phyloP scores from a whole-genome alignment of 2,888 invertebrate genomes.

The Gastracanthus pulcherrimus region DNA sequence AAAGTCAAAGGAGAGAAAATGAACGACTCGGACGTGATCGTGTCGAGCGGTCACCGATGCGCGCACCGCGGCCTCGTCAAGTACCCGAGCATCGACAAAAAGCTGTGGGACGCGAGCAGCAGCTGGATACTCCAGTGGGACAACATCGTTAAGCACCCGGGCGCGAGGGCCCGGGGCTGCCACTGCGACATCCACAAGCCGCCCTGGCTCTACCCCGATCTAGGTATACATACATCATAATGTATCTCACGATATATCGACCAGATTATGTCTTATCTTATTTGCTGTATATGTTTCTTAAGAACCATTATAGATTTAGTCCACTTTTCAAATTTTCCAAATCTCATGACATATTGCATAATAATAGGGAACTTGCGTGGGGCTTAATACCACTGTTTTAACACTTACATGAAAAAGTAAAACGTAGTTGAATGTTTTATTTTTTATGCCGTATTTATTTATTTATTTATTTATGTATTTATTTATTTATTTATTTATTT shows the following conservation, averaged over 20 bases:
- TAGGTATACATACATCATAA: conserved; percentile 67
- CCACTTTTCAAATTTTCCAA: too few relatives aligned
- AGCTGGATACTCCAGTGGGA: conserved; percentile 80
- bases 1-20: conserved; percentile 57
- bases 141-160: conserved; percentile 79
- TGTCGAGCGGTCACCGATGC: conserved; percentile 70
- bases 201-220: conserved; percentile 72
- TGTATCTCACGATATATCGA: too few relatives aligned
- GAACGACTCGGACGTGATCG: conserved; percentile 66
- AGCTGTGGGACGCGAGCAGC: conserved; percentile 78
- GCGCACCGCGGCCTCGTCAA: conserved; percentile 72
- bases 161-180: conserved; percentile 77
- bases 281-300: neutral
- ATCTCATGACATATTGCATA: too few relatives aligned
- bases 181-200: conserved; percentile 77
- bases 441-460: too few relatives aligned
- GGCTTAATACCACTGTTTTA: too few relatives aligned
- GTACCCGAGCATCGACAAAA: conserved; percentile 75
- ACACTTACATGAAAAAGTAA: too few relatives aligned
- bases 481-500: too few relatives aligned
- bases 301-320: too few relatives aligned
- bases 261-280: too few relatives aligned
- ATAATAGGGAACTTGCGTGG: too few relatives aligned
- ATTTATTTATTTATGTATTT: too few relatives aligned
- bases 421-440: too few relatives aligned